These are phyloP conservation scores for Parnassius apollo DNA, from an alignment of 2,888 invertebrate genomes.

Conservation along the genomic window DNA sequence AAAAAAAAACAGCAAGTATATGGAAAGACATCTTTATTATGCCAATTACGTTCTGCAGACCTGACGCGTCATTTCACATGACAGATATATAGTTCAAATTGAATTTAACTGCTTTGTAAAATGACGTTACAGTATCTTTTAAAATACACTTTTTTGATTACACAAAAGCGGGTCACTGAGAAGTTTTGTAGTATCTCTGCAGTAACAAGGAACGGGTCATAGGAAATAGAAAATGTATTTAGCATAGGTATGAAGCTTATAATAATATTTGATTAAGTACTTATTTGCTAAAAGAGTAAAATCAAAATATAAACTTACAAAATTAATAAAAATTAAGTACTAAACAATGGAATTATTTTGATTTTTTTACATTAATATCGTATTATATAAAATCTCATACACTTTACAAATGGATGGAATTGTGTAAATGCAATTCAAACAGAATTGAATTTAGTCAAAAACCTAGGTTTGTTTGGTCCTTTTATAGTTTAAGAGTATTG, in stretches of 20 bases:
- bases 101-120: background rate
- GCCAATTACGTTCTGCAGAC: background rate
- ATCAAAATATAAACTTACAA: conserved; percentile 27
- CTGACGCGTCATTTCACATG: background rate
- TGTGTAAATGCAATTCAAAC: conserved; percentile 10
- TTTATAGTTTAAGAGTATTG: background rate
- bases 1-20: no score
- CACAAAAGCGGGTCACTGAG: conserved; percentile 8
- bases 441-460: background rate
- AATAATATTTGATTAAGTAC: conserved; percentile 26
- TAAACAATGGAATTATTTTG: conserved; percentile 19
- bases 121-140: background rate
- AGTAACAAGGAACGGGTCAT: background rate
- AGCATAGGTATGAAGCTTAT: conserved; percentile 9
- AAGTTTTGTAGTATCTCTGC: background rate
- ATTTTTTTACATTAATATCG: background rate
- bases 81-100: background rate
- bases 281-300: conserved; percentile 16
- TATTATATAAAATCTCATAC: conserved; percentile 21
- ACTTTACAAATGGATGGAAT: conserved; percentile 20
- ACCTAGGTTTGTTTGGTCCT: background rate
- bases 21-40: background rate
- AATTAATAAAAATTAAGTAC: conserved; percentile 29
- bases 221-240: conserved; percentile 1
- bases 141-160: background rate